Evolutionary conservation across 1,140 invertebrate species (phyloP), one percentile per base, ranked within the genome.

Genomic region (Trigoniulus corallinus): DNA sequence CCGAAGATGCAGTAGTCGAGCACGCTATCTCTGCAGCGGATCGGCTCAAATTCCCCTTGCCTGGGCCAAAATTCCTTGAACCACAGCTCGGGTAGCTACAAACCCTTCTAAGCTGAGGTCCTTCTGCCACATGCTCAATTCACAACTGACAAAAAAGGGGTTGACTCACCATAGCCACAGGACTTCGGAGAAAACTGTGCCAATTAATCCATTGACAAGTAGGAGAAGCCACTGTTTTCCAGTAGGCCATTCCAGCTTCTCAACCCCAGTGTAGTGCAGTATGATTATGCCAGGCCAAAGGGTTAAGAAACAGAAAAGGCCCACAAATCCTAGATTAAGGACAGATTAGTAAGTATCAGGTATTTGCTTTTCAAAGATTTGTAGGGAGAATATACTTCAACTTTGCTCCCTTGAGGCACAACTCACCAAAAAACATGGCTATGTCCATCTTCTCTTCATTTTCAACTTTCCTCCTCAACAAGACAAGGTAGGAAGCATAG

Each of bases 381-480:
- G 7, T 7, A 34, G 15, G n/a, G n/a, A n/a, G n/a, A n/a, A n/a
- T n/a, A n/a, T n/a, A n/a, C n/a, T n/a, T n/a, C n/a, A 34, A 34
- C 29, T 34, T 34, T 34, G 7, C 15, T 34, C n/a, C n/a, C n/a
- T n/a, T n/a, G n/a, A n/a, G n/a, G n/a, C n/a, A 34, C 7, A 34
- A 7, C 29, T 71, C 65, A 84, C 82, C 87, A 70, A 91, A 89
- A 68, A 91, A 91, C 73, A 91, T 78, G 27, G 84, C 81, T 64
- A 91, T 82, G 66, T 89, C 84, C 62, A 91, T 76, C 66, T 83
- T 83, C 58, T 88, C 84, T 68, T 91, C 86, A 59, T 83, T 77
- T 59, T 85, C 81, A 13, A 87, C 81, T 67, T 82, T 82, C 59
- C 79, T 72, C 58, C 79, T 73, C 1, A 92, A 69, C 59, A 87